Base-by-base conservation (phyloP, 2,113 vertebrate genomes). In the Epinephelus fuscoguttatus region DNA sequence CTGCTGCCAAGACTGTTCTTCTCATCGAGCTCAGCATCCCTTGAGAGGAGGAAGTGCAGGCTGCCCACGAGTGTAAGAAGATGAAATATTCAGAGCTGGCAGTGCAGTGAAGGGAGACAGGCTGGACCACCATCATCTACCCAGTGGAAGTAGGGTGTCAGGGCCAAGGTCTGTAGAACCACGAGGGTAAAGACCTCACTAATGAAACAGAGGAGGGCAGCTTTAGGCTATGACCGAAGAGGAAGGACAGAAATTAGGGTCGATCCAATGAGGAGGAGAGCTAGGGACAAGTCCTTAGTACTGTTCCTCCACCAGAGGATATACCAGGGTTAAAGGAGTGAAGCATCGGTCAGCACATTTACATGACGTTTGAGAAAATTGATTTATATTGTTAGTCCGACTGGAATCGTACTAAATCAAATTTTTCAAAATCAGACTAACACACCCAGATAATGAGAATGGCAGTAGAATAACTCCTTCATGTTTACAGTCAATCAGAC, bases 41-140 rank as follows among this genome's bases (percentile, higher is more conserved):
- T 49, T 5, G 53, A 11, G 30, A 53, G 49, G 49, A 53, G 19
- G 67, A 27, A 70, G 19, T 70, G 27, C 50, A 53, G 30, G 19
- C 67, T 70, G 50, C 49, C 37, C 23, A 30, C 19, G 4, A 53
- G 63, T 3, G 4, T 49, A 62, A 52, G 70, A 67, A 67, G 53
- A 25, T 67, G 7, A 81, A 72, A 81, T 81, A 67, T 74, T 59
- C 30, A 74, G 49, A 63, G 49, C 66, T 70, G 66, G 72, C 45
- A 64, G 37, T 37, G 49, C 52, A 59, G 60, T 37, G 61, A 25
- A 72, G 21, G 6, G 21, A 57, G 40, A 50, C 23, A 53, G 53
- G 30, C 40, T 42, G 27, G 66, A 70, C 76, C 33, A 37, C 33
- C 57, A 23, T 70, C 27, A 11, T 78, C 45, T 40, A 37, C 33